phyloP scores from a whole-genome alignment of 2,113 vertebrate genomes.

The Marmota flaviventris region DNA sequence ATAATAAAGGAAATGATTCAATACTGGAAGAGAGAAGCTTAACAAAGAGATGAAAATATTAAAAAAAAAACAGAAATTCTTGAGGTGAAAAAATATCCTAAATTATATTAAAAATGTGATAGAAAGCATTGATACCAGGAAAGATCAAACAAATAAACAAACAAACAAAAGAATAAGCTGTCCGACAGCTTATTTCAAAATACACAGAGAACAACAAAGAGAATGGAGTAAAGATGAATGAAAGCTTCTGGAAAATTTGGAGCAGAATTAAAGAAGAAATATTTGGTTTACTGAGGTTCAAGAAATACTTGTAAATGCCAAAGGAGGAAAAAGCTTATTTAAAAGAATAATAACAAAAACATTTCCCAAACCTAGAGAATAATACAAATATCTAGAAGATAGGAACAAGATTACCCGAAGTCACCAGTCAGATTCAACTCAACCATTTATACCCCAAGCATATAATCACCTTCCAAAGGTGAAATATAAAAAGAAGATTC shows the following conservation, averaged over 20 bases:
- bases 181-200: neutral
- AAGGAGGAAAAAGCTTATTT: neutral
- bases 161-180: neutral
- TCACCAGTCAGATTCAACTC: neutral
- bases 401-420: neutral
- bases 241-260: neutral
- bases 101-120: neutral
- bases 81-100: neutral
- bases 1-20: neutral
- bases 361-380: neutral
- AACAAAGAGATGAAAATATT: neutral
- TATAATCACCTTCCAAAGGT: neutral
- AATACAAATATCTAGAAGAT: neutral
- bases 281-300: neutral
- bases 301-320: neutral
- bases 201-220: neutral
- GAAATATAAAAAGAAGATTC: neutral
- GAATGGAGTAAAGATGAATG: neutral
- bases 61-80: neutral
- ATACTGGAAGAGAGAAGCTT: neutral
- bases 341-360: neutral
- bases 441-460: neutral
- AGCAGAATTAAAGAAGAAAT: neutral
- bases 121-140: too few species aligned
- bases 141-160: neutral